Percentiles rank a stretch among this genome's conserved stretches.
phyloP scores from a whole-genome alignment of 2,113 vertebrate genomes.

The Chamaetylas fuelleborni region DNA sequence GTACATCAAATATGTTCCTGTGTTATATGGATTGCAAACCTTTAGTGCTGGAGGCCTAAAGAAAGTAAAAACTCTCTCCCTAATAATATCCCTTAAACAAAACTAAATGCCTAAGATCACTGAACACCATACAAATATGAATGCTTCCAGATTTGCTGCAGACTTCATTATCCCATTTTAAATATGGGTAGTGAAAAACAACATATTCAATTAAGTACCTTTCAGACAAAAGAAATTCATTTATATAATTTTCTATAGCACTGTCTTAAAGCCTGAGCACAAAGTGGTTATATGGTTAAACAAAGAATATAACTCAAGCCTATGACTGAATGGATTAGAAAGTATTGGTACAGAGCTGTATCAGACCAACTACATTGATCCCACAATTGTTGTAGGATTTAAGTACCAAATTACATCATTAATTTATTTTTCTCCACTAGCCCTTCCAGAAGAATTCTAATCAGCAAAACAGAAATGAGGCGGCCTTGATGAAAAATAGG shows the following conservation, averaged over 20 bases:
- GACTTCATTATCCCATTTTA: not conserved
- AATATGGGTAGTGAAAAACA: not conserved
- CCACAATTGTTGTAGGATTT: not conserved
- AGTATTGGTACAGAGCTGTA: not conserved
- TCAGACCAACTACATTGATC: not conserved
- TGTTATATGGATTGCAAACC: not conserved
- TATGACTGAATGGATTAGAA: not conserved
- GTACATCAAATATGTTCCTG: not conserved
- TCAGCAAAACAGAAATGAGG: conserved; percentile 10
- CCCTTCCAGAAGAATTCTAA: not conserved
- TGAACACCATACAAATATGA: not conserved
- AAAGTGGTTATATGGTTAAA: not conserved
- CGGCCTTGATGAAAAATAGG: conserved; percentile 23
- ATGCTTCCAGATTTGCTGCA: not conserved
- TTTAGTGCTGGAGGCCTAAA: not conserved
- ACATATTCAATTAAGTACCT: not conserved
- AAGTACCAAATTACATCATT: not conserved
- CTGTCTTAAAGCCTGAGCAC: not conserved
- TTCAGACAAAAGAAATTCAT: not conserved
- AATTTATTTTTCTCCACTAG: not conserved
- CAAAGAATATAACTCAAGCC: not conserved
- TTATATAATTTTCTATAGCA: not conserved
- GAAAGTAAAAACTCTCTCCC: not conserved
- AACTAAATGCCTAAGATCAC: not conserved
- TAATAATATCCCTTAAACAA: not conserved